phyloP scores from a whole-genome alignment of 2,797 vertebrate genomes.

The Onychomys leucogaster region DNA sequence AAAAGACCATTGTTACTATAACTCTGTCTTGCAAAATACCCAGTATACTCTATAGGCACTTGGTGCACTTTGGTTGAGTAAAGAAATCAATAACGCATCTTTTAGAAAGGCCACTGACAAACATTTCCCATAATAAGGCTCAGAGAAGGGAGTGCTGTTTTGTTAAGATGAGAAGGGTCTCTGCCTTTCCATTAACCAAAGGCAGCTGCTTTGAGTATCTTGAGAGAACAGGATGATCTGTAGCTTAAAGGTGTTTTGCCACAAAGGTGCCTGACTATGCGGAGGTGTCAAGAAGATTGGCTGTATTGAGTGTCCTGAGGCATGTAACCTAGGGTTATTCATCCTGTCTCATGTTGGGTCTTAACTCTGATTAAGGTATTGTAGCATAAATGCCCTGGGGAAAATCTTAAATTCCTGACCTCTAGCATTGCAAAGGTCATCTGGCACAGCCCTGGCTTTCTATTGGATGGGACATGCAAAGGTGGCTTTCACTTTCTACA shows the following conservation, averaged over 20 bases:
- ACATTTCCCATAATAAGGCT: not conserved
- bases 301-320: fast-evolving
- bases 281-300: not conserved
- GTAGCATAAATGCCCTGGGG: too few relatives aligned
- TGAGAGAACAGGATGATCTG: not conserved
- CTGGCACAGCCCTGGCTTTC: not conserved
- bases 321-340: not conserved
- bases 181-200: not conserved
- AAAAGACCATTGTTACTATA: not conserved
- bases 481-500: not conserved
- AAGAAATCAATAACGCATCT: not conserved
- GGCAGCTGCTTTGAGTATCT: not conserved
- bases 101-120: not conserved
- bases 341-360: not conserved
- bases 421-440: not conserved
- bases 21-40: not conserved
- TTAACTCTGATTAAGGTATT: not conserved
- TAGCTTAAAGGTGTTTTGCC: not conserved
- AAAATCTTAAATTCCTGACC: not conserved
- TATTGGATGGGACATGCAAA: not conserved
- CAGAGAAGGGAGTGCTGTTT: not conserved
- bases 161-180: not conserved
- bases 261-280: not conserved
- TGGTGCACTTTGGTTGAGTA: not conserved
- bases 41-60: not conserved